phyloP scores from a whole-genome alignment of 2,797 vertebrate genomes.

The Tenualosa ilisha region DNA sequence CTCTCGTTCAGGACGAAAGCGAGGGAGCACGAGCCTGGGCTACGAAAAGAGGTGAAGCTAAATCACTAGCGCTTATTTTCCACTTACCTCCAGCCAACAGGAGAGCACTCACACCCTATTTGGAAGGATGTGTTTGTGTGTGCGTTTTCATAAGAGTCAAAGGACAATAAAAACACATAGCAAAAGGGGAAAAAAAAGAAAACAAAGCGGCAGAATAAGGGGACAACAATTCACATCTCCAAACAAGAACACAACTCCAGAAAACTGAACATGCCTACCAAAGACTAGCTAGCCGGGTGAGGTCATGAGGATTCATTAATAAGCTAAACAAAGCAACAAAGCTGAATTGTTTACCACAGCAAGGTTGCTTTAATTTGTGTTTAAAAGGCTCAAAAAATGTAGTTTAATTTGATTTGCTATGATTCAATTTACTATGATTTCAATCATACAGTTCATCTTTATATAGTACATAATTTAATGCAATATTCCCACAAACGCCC shows the following conservation, averaged over 20 bases:
- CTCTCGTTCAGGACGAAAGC: slow-evolving; percentile 22
- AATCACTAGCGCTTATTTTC: slow-evolving; percentile 22
- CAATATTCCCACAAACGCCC: not conserved
- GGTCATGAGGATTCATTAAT: not conserved
- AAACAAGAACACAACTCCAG: not conserved
- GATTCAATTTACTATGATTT: not conserved
- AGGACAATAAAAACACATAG: not conserved
- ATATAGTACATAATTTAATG: slow-evolving; percentile 14
- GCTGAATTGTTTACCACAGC: not conserved
- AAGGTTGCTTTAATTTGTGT: slow-evolving; percentile 10
- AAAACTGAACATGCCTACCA: not conserved
- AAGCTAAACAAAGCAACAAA: not conserved
- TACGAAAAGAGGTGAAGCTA: slow-evolving; percentile 22
- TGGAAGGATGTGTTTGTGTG: slow-evolving; percentile 5
- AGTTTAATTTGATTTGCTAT: not conserved
- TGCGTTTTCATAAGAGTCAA: not conserved
- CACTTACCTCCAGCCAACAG: slow-evolving; percentile 13
- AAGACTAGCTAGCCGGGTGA: not conserved
- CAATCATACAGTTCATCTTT: slow-evolving; percentile 6
- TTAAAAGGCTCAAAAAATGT: not conserved
- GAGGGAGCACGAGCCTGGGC: not conserved
- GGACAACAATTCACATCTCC: not conserved
- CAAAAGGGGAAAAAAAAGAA: not conserved
- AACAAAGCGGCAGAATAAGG: not conserved
- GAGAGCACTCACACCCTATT: slow-evolving; percentile 18